Percentiles rank a stretch among this genome's conserved stretches.
phyloP scores from a whole-genome alignment of 1,140 invertebrate species.

The Ceratosolen fusciceps region DNA sequence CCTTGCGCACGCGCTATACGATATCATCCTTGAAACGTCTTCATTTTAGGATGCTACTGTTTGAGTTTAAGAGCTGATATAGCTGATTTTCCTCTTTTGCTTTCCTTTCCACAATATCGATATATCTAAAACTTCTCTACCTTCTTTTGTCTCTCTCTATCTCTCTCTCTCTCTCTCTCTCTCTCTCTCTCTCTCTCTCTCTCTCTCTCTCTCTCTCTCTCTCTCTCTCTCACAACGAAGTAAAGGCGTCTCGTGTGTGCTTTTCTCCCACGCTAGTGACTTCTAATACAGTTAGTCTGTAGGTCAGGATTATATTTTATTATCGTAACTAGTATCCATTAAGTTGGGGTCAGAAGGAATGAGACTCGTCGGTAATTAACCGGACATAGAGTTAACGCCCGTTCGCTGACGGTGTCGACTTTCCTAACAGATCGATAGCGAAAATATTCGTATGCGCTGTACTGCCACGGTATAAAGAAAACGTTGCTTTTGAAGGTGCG shows the following conservation, averaged over 20 bases:
- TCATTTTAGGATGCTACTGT: not conserved
- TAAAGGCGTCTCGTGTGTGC: not conserved
- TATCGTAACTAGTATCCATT: not conserved
- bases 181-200: not conserved
- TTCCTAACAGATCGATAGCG: constrained; percentile 28
- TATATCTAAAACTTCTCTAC: not conserved
- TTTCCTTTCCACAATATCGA: too few relatives aligned
- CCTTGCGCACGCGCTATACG: not conserved
- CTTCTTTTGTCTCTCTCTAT: not conserved
- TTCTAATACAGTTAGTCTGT: not conserved
- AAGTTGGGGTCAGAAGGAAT: not conserved
- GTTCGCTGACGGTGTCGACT: not conserved
- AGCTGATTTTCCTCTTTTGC: not conserved
- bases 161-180: not conserved
- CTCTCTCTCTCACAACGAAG: too few relatives aligned
- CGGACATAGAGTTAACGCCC: not conserved
- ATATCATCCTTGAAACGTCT: not conserved
- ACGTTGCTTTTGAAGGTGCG: constrained; percentile 60
- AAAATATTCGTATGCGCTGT: not conserved
- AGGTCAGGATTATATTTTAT: not conserved
- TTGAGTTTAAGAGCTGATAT: not conserved
- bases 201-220: not conserved
- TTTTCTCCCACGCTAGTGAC: not conserved
- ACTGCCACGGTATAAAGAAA: constrained; percentile 57
- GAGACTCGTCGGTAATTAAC: not conserved